These are phyloP conservation scores for Ditylenchus weischeri DNA, from an alignment of 2,888 invertebrate genomes.

Conservation along the genomic window DNA sequence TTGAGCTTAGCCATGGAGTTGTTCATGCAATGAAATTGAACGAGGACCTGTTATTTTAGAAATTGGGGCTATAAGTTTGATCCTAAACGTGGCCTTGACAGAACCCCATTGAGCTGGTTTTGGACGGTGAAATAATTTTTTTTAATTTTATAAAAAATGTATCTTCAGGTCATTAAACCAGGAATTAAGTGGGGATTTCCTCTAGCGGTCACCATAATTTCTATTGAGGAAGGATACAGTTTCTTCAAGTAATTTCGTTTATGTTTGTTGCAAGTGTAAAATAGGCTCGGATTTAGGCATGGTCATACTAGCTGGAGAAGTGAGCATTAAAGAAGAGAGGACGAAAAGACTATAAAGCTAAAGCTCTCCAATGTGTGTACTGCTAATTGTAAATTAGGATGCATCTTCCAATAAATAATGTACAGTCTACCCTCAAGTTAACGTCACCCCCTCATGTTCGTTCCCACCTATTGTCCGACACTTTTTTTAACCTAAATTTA, in stretches of 20 bases:
- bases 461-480: too few species aligned
- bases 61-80: background rate
- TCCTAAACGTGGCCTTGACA: background rate
- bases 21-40: background rate
- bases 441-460: too few species aligned
- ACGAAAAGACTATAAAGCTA: background rate
- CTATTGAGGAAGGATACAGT: background rate
- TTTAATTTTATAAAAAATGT: background rate
- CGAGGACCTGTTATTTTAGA: background rate
- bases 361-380: too few species aligned
- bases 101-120: background rate
- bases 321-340: background rate
- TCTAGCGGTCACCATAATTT: background rate
- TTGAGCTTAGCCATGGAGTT: background rate
- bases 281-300: too few species aligned
- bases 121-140: background rate
- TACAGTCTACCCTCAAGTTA: too few species aligned
- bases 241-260: background rate
- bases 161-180: background rate
- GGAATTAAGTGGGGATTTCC: background rate
- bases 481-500: too few species aligned
- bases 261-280: too few species aligned
- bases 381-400: too few species aligned
- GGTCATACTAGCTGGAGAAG: conserved; percentile 5
- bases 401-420: too few species aligned